Percentiles rank a stretch among this genome's conserved stretches.
Conservation (phyloP, 2,797 vertebrate genomes). For the Phalloptychus januarius region DNA sequence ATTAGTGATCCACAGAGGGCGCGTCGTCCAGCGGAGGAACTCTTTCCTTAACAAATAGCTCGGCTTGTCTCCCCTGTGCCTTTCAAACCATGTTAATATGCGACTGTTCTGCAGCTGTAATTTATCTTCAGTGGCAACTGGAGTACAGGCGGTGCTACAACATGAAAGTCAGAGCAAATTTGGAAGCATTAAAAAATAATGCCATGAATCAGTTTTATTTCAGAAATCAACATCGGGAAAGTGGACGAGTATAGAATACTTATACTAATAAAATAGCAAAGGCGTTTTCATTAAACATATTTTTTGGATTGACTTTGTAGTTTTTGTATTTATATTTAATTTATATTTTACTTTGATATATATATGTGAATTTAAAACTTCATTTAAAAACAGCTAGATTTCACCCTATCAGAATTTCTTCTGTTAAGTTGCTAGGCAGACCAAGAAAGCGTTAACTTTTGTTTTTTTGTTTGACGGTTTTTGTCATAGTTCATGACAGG, state of each 20-base stretch:
- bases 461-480: background rate
- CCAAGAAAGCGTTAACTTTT: background rate
- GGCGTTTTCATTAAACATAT: background rate
- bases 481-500: background rate
- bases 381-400: background rate
- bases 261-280: background rate
- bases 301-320: background rate
- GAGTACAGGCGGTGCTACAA: background rate
- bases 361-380: background rate
- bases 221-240: background rate
- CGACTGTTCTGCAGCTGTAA: background rate
- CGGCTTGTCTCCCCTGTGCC: background rate
- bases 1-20: conserved; percentile 21
- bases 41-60: conserved; percentile 5
- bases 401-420: background rate
- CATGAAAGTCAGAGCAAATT: background rate
- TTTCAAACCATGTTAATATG: conserved; percentile 2
- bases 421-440: background rate
- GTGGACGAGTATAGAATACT: background rate
- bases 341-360: background rate
- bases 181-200: background rate
- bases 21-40: conserved; percentile 8
- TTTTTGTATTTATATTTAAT: background rate
- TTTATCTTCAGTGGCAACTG: conserved; percentile 5
- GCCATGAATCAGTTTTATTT: background rate